These are phyloP conservation scores for Drosophila simulans DNA, from an alignment of 1,140 invertebrate species.

Conservation along the genomic window DNA sequence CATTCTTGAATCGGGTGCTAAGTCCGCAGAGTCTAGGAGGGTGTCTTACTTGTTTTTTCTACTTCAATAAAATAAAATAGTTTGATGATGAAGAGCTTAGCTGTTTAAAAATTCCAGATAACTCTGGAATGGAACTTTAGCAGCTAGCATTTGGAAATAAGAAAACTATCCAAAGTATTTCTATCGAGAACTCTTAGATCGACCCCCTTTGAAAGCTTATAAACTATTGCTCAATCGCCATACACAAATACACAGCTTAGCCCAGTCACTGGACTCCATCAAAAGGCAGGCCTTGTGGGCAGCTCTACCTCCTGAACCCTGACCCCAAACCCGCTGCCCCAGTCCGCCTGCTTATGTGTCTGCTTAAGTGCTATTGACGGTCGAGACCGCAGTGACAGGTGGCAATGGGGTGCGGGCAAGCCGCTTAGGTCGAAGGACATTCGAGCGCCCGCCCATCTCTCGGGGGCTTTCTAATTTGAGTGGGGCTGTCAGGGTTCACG, in stretches of 20 bases:
- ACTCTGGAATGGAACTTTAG: too few species aligned
- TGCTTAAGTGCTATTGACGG: conserved; percentile 52
- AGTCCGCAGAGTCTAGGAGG: not conserved
- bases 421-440: conserved; percentile 31
- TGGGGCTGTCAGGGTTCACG: conserved; percentile 46
- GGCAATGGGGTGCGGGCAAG: conserved; percentile 8
- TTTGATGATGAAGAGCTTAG: too few species aligned
- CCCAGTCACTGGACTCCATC: conserved; percentile 16
- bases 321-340: not conserved
- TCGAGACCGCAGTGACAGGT: conserved; percentile 32
- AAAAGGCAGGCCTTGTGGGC: conserved; percentile 40
- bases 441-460: not conserved
- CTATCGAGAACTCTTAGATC: not conserved
- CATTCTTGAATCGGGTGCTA: conserved; percentile 13
- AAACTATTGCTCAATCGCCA: conserved; percentile 40
- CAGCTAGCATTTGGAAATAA: too few species aligned
- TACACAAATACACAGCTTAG: conserved; percentile 15
- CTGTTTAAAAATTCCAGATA: too few species aligned
- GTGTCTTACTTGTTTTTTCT: too few species aligned
- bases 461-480: conserved; percentile 49
- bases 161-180: too few species aligned
- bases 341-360: conserved; percentile 29
- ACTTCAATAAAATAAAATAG: not conserved
- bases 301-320: not conserved
- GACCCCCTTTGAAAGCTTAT: not conserved